A percentile compares a stretch with the other conserved stretches of the same genome.
These are phyloP conservation scores for Drosophila bifasciata DNA, from an alignment of 1,140 invertebrate genomes.

Conservation along the genomic window DNA sequence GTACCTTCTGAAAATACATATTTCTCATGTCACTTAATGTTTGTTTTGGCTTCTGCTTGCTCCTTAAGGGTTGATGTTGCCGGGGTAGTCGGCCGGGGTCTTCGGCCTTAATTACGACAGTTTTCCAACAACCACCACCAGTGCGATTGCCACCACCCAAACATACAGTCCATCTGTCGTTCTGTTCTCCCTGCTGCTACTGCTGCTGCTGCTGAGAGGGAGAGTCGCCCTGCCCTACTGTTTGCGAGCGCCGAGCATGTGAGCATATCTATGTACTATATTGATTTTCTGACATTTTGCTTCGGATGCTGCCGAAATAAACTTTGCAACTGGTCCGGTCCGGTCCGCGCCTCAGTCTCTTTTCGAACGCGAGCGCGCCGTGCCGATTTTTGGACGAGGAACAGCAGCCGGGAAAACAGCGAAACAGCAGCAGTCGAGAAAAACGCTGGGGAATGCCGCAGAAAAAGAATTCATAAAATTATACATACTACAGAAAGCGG, in stretches of 20 bases:
- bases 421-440: conserved; percentile 32
- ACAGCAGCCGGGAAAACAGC: conserved; percentile 33
- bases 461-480: conserved; percentile 67
- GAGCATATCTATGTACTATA: conserved; percentile 30
- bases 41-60: conserved; percentile 35
- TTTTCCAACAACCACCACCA: conserved; percentile 48
- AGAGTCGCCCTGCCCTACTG: neutral
- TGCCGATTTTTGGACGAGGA: neutral
- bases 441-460: conserved; percentile 23
- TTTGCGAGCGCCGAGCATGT: conserved; percentile 19
- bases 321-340: conserved; percentile 54
- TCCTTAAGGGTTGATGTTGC: conserved; percentile 55
- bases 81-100: conserved; percentile 60
- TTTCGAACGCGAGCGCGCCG: conserved; percentile 65
- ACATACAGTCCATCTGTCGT: conserved; percentile 41
- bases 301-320: conserved; percentile 72
- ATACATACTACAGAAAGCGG: conserved; percentile 64
- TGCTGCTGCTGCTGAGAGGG: neutral
- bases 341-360: conserved; percentile 56
- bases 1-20: no score
- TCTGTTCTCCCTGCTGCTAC: conserved; percentile 13
- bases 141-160: conserved; percentile 25
- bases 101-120: conserved; percentile 67
- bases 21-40: conserved; percentile 20
- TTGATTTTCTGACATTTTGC: conserved; percentile 61